Conservation (phyloP, 2,113 vertebrate genomes). For the Grallaria varia region DNA sequence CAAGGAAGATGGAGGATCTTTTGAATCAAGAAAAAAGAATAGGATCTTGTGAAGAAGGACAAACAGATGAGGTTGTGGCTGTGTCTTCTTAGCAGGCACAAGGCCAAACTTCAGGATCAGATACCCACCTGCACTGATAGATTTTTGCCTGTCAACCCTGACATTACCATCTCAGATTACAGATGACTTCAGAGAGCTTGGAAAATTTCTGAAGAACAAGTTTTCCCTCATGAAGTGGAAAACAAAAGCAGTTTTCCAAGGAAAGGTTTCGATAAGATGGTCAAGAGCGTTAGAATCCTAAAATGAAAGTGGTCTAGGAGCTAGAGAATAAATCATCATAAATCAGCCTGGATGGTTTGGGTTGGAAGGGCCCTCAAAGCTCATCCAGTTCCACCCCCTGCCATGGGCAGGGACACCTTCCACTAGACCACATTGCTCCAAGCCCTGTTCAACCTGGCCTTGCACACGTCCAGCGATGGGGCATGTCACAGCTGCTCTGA, state of each 20-base stretch:
- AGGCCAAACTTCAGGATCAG: neutral
- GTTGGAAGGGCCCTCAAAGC: neutral
- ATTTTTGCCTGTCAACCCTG: neutral
- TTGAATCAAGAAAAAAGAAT: neutral
- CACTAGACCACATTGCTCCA: neutral
- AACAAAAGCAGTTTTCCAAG: neutral
- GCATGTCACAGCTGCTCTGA: neutral
- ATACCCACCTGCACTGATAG: accelerated
- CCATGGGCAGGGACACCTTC: neutral
- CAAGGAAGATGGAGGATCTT: neutral
- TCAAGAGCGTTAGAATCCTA: neutral
- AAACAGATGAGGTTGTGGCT: neutral
- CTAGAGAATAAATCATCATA: neutral
- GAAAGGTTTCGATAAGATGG: neutral
- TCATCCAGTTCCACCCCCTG: neutral
- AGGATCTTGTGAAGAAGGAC: neutral
- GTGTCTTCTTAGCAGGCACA: neutral
- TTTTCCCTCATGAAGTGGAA: neutral
- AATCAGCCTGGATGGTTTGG: neutral
- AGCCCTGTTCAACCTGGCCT: neutral
- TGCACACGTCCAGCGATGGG: neutral
- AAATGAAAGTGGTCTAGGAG: neutral
- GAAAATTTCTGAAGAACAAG: neutral
- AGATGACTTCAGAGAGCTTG: neutral
- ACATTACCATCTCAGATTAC: neutral